A percentile compares a stretch with the other conserved stretches of the same genome.
phyloP scores from a whole-genome alignment of 1,140 invertebrate genomes.

The Vanessa atalanta region DNA sequence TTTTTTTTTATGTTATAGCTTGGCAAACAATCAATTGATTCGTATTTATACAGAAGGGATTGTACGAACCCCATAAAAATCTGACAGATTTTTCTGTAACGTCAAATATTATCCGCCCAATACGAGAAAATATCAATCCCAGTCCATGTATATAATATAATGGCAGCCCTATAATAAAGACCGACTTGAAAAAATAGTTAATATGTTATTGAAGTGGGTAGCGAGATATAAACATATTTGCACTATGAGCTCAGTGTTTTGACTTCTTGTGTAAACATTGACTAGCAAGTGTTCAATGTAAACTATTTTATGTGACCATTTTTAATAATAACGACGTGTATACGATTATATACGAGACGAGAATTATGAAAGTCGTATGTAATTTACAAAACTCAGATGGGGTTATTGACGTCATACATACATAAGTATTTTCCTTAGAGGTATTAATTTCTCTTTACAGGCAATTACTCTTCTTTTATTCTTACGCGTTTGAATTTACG shows the following conservation, averaged over 20 bases:
- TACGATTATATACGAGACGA: not conserved
- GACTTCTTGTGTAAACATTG: constrained; percentile 54
- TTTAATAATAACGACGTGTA: constrained; percentile 15
- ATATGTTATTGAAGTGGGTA: constrained; percentile 47
- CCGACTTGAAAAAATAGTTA: constrained; percentile 27
- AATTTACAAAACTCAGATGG: not conserved
- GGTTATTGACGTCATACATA: too few relatives aligned
- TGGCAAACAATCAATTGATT: too few relatives aligned
- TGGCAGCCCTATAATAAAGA: constrained; percentile 1
- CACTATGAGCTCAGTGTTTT: constrained; percentile 66
- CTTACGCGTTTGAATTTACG: too few relatives aligned
- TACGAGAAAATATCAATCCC: too few relatives aligned
- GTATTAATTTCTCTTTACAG: too few relatives aligned
- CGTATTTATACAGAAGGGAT: too few relatives aligned
- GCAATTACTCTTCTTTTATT: too few relatives aligned
- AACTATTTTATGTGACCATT: constrained; percentile 46
- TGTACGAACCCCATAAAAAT: too few relatives aligned
- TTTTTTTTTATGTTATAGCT: too few relatives aligned
- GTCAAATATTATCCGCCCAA: too few relatives aligned
- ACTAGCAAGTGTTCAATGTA: constrained; percentile 50
- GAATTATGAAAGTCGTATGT: not conserved
- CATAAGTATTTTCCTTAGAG: too few relatives aligned
- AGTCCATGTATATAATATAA: not conserved
- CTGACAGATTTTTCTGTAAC: too few relatives aligned
- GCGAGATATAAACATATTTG: constrained; percentile 51